Percentiles rank a stretch among this genome's conserved stretches.
These are phyloP conservation scores for Otolemur garnettii DNA, from an alignment of 2,113 vertebrate genomes.

Conservation along the genomic window DNA sequence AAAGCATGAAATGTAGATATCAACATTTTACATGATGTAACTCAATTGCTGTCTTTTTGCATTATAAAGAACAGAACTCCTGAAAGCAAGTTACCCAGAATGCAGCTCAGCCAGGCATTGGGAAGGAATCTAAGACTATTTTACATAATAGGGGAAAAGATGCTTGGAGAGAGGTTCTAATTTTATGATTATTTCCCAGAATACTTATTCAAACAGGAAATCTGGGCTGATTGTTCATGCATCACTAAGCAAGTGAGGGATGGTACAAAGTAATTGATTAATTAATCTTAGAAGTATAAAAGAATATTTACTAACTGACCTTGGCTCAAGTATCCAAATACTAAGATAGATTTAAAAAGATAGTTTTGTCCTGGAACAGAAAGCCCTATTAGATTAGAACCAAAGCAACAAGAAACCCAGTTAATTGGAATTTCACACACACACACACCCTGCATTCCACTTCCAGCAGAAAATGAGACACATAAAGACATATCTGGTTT, in stretches of 20 bases:
- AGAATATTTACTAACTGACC: background rate
- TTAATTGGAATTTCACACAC: background rate
- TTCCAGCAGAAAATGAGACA: constrained; percentile 18
- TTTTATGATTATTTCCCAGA: background rate
- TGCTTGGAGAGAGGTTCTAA: background rate
- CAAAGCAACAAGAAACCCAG: background rate
- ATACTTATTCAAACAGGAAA: constrained; percentile 32
- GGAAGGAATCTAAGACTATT: background rate
- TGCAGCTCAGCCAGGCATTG: background rate
- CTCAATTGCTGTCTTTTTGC: background rate
- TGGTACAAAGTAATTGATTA: background rate
- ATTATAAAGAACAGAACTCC: background rate
- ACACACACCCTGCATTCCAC: background rate
- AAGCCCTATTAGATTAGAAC: background rate
- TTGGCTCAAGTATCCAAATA: background rate
- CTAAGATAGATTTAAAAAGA: background rate
- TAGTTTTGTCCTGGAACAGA: background rate
- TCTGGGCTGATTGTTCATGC: background rate
- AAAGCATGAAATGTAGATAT: background rate
- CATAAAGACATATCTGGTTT: background rate
- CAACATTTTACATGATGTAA: background rate
- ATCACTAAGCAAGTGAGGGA: background rate
- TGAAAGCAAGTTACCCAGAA: background rate
- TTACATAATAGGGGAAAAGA: background rate
- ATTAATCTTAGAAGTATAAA: background rate